Base-by-base conservation (phyloP, 2,113 vertebrate genomes). In the Cygnus atratus region DNA sequence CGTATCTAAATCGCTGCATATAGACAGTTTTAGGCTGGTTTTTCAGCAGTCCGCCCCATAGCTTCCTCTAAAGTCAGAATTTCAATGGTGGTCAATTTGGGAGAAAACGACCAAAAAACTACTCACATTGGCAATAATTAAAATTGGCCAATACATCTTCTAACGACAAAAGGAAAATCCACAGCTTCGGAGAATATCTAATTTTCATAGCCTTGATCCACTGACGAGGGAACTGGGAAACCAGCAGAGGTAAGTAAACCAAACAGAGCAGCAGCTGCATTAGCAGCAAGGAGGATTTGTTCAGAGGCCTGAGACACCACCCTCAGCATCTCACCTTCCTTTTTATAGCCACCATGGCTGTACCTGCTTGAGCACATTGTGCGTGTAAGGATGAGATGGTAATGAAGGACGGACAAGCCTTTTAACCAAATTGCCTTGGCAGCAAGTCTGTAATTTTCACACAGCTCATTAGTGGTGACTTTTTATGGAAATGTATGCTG, bases 391-490 rank as follows among this genome's bases (percentile, higher is more conserved):
- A 84, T 59, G 84, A 66, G 75, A 66, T 6, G 16, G 75, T 33
- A 65, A 35, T 5, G 70, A 76, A 87, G 86, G 88, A 84, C 13
- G 3, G 57, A 82, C 58, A 26, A 88, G 82, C 79, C 93, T 95
- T 96, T 95, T 86, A 95, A 84, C 73, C 94, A 95, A 87, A 96
- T 48, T 91, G 88, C 54, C 88, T 94, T 97, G 94, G 96, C 96
- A 95, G 57, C 3, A 31, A 33, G 61, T 28, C 72, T 63, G 90
- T 74, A 66, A 66, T 88, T 88, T 78, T 68, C 41, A 2, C 80
- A 33, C 90, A 80, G 92, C 93, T 97, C 96, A 93, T 97, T 96
- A 95, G 88, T 13, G 35, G 63, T 72, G 93, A 92, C 73, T 96
- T 92, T 90, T 94, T 84, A 78, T 91, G 92, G 91, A 82, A 92